Conservation (phyloP, 2,113 vertebrate genomes). For the Ophthalmolycus amberensis region DNA sequence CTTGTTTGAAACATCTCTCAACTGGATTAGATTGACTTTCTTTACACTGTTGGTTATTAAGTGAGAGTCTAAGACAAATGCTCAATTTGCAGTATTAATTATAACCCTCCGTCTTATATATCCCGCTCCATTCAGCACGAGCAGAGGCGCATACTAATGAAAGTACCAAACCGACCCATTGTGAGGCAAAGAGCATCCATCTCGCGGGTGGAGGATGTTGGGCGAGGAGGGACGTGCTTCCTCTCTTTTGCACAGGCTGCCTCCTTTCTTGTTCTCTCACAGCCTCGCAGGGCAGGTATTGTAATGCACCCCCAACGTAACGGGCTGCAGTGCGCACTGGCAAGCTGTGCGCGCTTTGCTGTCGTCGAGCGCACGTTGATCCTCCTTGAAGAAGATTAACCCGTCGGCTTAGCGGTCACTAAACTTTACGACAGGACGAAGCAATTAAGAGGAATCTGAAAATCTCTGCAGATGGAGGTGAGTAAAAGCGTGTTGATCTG, state of each 20-base stretch:
- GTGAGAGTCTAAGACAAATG: neutral
- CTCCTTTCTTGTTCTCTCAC: slow-evolving; percentile 7
- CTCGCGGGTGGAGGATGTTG: neutral
- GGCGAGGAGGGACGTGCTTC: slow-evolving; percentile 4
- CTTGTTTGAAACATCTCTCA: neutral
- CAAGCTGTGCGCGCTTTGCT: slow-evolving; percentile 5
- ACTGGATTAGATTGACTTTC: neutral
- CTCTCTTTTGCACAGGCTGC: neutral
- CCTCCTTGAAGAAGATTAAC: neutral
- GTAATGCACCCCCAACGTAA: slow-evolving; percentile 2
- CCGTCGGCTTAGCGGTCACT: neutral
- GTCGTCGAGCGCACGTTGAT: neutral
- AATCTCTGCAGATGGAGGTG: slow-evolving; percentile 50
- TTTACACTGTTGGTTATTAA: neutral
- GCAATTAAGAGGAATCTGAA: slow-evolving; percentile 10
- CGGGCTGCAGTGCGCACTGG: slow-evolving; percentile 47
- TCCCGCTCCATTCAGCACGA: neutral
- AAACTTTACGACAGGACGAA: neutral
- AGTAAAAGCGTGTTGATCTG: slow-evolving; percentile 20
- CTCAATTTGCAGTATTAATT: neutral
- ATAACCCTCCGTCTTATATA: too few relatives aligned
- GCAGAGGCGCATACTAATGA: neutral
- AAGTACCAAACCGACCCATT: neutral
- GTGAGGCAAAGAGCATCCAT: neutral
- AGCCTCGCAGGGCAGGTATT: slow-evolving; percentile 14